phyloP scores from a whole-genome alignment of 2,888 invertebrate species.

The Eupithecia insigniata region DNA sequence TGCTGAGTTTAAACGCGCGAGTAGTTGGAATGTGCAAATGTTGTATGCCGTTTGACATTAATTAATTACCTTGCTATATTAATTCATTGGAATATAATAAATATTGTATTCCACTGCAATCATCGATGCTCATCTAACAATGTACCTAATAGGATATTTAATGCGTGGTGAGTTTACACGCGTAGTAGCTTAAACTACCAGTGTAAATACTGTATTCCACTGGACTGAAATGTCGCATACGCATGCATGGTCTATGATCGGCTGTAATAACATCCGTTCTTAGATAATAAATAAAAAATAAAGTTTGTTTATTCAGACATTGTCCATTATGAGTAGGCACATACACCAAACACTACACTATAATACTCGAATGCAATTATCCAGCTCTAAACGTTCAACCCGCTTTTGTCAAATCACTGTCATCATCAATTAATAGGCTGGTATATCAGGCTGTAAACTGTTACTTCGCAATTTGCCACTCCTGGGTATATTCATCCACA shows the following conservation, averaged over 20 bases:
- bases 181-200: neutral
- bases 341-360: no score
- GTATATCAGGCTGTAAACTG: neutral
- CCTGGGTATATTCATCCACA: neutral
- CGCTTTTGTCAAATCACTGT: neutral
- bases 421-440: neutral
- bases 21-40: neutral
- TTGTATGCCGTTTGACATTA: neutral
- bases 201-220: neutral
- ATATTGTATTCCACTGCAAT: conserved; percentile 15
- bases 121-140: conserved; percentile 15
- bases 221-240: no score
- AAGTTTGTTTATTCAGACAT: no score
- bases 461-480: neutral
- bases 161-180: neutral
- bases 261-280: no score
- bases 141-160: conserved; percentile 11
- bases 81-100: neutral
- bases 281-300: no score
- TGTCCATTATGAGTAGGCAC: no score
- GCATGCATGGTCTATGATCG: no score
- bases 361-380: no score
- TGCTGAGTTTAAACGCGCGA: neutral
- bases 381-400: neutral
- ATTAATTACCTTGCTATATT: no score